phyloP scores from a whole-genome alignment of 2,888 invertebrate species.

The Cantharis rufa region DNA sequence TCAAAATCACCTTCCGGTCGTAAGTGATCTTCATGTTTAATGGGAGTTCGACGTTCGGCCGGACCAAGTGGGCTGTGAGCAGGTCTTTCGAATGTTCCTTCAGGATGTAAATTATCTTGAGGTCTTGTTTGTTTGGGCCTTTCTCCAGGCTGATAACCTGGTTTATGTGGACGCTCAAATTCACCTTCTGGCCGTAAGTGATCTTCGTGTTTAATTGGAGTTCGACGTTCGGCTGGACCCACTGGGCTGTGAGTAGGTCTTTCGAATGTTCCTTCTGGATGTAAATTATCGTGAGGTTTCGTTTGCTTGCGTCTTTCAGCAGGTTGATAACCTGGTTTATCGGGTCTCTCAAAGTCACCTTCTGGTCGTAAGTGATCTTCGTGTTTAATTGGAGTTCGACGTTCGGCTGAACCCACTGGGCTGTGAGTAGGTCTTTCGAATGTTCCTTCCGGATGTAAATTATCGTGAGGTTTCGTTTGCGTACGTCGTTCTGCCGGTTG shows the following conservation, averaged over 20 bases:
- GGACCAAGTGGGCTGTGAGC: constrained; percentile 40
- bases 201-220: constrained; percentile 50
- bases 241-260: constrained; percentile 45
- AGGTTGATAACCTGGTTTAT: constrained; percentile 50
- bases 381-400: constrained; percentile 48
- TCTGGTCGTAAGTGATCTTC: constrained; percentile 62
- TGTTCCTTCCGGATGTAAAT: constrained; percentile 54
- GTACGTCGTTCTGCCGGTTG: constrained; percentile 54
- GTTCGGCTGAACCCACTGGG: constrained; percentile 49
- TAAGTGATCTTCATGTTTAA: constrained; percentile 58
- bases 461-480: constrained; percentile 55
- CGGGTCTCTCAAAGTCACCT: constrained; percentile 55
- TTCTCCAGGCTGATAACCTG: constrained; percentile 56
- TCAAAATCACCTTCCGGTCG: constrained; percentile 59
- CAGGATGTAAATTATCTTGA: constrained; percentile 60
- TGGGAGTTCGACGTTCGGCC: constrained; percentile 48
- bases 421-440: constrained; percentile 62
- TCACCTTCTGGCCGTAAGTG: constrained; percentile 52
- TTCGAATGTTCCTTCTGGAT: constrained; percentile 59
- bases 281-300: constrained; percentile 55
- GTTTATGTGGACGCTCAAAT: constrained; percentile 52
- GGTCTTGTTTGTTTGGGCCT: constrained; percentile 61
- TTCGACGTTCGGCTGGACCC: constrained; percentile 48
- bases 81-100: constrained; percentile 59
- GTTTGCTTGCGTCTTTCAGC: constrained; percentile 53